Percentiles rank a stretch among this genome's conserved stretches.
These are phyloP conservation scores for human (Homo sapiens) DNA, from an alignment of 2,113 vertebrate species.

Conservation along the genomic window DNA sequence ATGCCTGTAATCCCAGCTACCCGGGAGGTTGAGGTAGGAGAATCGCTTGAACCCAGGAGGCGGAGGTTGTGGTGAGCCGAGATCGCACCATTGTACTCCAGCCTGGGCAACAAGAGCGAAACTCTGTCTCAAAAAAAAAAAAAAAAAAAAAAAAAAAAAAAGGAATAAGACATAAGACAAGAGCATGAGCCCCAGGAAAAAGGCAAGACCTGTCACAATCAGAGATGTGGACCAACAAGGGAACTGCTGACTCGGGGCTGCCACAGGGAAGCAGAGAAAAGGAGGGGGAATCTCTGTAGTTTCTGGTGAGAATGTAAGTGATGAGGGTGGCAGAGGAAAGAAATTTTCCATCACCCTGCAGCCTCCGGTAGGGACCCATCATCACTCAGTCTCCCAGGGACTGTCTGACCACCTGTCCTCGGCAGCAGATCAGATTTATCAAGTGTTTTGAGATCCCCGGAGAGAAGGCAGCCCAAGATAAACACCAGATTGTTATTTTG, in stretches of 20 bases:
- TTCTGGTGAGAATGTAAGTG: background rate
- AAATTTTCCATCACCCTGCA: slow-evolving; percentile 50
- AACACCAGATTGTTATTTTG: slow-evolving; percentile 72
- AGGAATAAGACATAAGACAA: background rate
- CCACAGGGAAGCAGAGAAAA: background rate
- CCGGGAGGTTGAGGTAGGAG: too few species aligned
- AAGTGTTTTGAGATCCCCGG: slow-evolving; percentile 56
- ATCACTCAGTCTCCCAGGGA: slow-evolving; percentile 22
- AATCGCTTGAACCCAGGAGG: too few species aligned
- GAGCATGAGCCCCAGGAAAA: background rate
- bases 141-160: too few species aligned
- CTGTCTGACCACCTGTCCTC: slow-evolving; percentile 68
- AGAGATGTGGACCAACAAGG: background rate
- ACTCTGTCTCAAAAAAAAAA: too few species aligned
- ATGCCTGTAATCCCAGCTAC: too few species aligned
- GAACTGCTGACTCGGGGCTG: background rate
- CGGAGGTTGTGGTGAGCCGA: too few species aligned
- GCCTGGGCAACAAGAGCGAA: too few species aligned
- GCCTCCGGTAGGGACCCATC: slow-evolving; percentile 44
- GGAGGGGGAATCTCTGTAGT: background rate
- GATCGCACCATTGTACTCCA: too few species aligned
- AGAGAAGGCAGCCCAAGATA: slow-evolving; percentile 56
- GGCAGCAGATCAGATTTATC: slow-evolving; percentile 36
- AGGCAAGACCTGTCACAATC: background rate
- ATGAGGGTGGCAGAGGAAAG: background rate